phyloP scores from a whole-genome alignment of 2,888 invertebrate species.

The Mechanitis mazaeus region DNA sequence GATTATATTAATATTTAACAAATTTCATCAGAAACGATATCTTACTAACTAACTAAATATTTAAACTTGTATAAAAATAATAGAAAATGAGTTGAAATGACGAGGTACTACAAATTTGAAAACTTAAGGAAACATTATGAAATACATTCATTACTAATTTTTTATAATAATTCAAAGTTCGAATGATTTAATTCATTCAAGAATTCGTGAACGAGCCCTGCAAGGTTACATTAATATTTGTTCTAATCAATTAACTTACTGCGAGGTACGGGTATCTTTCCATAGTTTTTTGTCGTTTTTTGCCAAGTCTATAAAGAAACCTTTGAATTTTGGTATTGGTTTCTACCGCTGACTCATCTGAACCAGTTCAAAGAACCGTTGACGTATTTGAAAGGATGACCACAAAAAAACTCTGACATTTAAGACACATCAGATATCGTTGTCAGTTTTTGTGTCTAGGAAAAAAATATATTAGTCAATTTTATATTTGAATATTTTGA shows the following conservation, averaged over 20 bases:
- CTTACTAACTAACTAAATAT: too few relatives aligned
- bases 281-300: conserved; percentile 26
- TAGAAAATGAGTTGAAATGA: too few relatives aligned
- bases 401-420: conserved; percentile 30
- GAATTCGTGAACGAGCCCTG: not conserved
- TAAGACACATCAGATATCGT: conserved; percentile 6
- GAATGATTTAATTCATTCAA: not conserved
- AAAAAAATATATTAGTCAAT: too few relatives aligned
- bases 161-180: not conserved
- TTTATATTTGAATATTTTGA: too few relatives aligned
- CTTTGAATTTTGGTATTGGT: conserved; percentile 20
- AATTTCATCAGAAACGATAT: too few relatives aligned
- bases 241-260: not conserved
- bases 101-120: too few relatives aligned
- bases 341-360: conserved; percentile 39
- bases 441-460: too few relatives aligned
- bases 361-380: conserved; percentile 49
- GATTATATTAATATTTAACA: too few relatives aligned
- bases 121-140: too few relatives aligned
- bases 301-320: conserved; percentile 17
- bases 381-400: conserved; percentile 32
- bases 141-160: too few relatives aligned
- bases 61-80: too few relatives aligned
- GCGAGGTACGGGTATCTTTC: conserved; percentile 3
- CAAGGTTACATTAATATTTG: conserved; percentile 1